phyloP scores from a whole-genome alignment of 2,888 invertebrate genomes.

The Pedicia rivosa region DNA sequence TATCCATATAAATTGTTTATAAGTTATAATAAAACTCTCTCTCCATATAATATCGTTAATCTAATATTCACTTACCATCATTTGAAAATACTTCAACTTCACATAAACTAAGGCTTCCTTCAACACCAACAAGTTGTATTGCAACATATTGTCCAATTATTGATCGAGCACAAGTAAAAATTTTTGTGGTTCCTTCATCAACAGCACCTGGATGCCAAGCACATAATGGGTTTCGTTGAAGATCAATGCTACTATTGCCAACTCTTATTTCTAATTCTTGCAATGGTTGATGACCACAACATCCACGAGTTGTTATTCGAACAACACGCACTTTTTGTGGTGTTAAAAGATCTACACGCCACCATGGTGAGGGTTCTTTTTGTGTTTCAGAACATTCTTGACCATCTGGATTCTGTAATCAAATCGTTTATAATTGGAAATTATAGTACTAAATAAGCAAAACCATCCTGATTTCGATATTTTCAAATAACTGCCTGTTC shows the following conservation, averaged over 20 bases:
- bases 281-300: constrained; percentile 66
- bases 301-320: constrained; percentile 56
- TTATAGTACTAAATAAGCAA: too few relatives aligned
- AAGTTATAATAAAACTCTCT: neutral
- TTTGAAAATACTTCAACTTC: constrained; percentile 87
- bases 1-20: neutral
- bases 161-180: constrained; percentile 72
- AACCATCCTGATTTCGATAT: too few relatives aligned
- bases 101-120: constrained; percentile 76
- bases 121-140: constrained; percentile 77
- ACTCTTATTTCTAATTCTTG: constrained; percentile 80
- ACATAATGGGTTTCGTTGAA: constrained; percentile 78
- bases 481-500: too few relatives aligned
- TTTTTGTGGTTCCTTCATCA: constrained; percentile 86
- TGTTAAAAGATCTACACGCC: constrained; percentile 74
- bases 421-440: too few relatives aligned
- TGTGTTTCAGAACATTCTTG: constrained; percentile 80
- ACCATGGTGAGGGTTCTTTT: constrained; percentile 82
- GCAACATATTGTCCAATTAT: constrained; percentile 76
- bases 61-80: too few relatives aligned
- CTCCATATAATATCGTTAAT: constrained; percentile 32
- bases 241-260: constrained; percentile 76
- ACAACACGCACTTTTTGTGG: constrained; percentile 76
- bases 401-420: constrained; percentile 69
- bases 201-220: constrained; percentile 89